Evolutionary conservation across 2,797 vertebrate genomes (phyloP), one percentile per base, ranked within the genome.

Genomic region (Poecile montanus): DNA sequence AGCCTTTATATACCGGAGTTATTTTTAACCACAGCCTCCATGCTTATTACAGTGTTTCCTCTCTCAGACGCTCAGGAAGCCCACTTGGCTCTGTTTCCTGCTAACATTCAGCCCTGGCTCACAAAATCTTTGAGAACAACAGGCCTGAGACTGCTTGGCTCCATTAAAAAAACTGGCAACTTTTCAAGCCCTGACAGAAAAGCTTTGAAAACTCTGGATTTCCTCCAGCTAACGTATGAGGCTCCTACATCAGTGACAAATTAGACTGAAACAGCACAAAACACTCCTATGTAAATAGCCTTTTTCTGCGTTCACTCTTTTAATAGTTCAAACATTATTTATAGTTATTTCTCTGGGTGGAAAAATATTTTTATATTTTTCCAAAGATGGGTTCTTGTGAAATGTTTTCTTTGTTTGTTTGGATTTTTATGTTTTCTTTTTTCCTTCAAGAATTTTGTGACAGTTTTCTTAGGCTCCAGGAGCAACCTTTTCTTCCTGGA

Each of bases 11-110:
- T 99, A 99, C 97, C 97, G 18, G 97, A 71, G 99, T 99, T 99
- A 99, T 99, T 99, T 99, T 99, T 99, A 99, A 98, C 98, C 98
- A 45, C 97, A 97, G 98, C 97, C 98, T 98, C 98, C 98, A 97
- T 97, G 98, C 98, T 98, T 98, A 98, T 99, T 98, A 98, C 98
- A 97, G 97, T 90, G 98, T 98, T 99, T 99, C 99, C 99, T 99
- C 98, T 98, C 98, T 91, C 96, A 96, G 97, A 97, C 96, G 97
- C 97, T 98, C 99, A 99, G 99, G 99, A 99, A 99, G 98, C 98
- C 97, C 96, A 96, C 98, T 98, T 98, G 98, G 98, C 98, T 98
- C 98, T 95, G 97, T 98, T 99, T 99, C 99, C 99, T 99, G 99
- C 98, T 98, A 98, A 98, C 98, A 98, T 97, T 97, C 97, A 96